These are phyloP conservation scores for Teleiodes luculella DNA, from an alignment of 2,888 invertebrate genomes.

Conservation along the genomic window DNA sequence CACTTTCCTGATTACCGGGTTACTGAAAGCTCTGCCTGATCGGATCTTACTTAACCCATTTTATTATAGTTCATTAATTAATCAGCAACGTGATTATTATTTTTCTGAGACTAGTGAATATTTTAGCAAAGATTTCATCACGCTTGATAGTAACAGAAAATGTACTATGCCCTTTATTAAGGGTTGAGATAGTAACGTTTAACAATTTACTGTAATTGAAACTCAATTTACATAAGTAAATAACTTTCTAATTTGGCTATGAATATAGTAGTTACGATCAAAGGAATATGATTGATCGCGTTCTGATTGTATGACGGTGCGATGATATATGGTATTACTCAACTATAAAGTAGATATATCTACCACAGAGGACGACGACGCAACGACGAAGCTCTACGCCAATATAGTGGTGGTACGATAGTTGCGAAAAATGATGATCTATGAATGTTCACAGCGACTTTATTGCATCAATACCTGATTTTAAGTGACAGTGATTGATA, in stretches of 20 bases:
- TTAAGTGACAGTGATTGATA: too few species aligned
- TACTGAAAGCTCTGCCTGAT: slow-evolving; percentile 17
- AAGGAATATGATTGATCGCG: slow-evolving; percentile 4
- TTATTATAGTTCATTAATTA: slow-evolving; percentile 23
- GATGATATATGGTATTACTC: slow-evolving; percentile 5
- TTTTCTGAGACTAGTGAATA: background rate
- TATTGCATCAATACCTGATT: too few species aligned
- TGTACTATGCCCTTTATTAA: background rate
- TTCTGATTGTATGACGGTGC: background rate
- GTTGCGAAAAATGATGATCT: background rate
- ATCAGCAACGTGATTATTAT: background rate
- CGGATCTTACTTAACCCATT: slow-evolving; percentile 18
- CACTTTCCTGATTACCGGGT: slow-evolving; percentile 22
- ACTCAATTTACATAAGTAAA: slow-evolving; percentile 3
- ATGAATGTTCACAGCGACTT: too few species aligned
- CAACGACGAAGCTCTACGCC: too few species aligned
- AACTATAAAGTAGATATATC: too few species aligned
- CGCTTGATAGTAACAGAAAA: background rate
- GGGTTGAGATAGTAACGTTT: background rate
- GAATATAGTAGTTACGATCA: slow-evolving; percentile 6
- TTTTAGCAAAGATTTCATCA: background rate
- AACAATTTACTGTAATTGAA: background rate
- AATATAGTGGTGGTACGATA: background rate
- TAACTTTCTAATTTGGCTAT: slow-evolving; percentile 1
- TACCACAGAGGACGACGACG: too few species aligned